phyloP scores from a whole-genome alignment of 53 echinoderm and acorn worm species.

The Antedon mediterranea region DNA sequence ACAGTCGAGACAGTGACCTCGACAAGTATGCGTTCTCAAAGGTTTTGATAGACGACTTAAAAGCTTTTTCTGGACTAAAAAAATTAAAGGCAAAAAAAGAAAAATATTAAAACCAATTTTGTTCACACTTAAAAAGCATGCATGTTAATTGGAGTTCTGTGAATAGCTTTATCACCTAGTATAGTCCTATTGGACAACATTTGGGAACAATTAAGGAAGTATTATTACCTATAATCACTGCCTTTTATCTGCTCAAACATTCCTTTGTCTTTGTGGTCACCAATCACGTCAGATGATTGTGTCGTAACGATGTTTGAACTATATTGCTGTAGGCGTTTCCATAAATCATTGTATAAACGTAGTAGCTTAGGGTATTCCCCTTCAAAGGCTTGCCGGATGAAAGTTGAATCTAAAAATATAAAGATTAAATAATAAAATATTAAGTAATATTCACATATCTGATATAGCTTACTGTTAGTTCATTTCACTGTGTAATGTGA shows the following conservation, averaged over 20 bases:
- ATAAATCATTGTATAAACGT: conserved; percentile 78
- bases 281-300: background rate
- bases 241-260: background rate
- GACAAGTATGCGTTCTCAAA: conserved; percentile 96
- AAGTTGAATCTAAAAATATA: conserved; percentile 58
- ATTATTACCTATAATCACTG: background rate
- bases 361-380: conserved; percentile 89
- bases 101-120: no score
- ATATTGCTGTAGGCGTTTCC: conserved; percentile 87
- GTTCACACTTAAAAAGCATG: no score
- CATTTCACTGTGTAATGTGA: no score
- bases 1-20: conserved; percentile 74
- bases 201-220: no score
- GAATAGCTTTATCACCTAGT: no score
- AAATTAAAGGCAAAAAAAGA: background rate
- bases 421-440: no score
- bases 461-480: no score
- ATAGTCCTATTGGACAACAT: no score
- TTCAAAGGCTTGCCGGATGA: conserved; percentile 92
- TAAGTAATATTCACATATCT: no score
- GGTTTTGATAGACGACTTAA: conserved; percentile 57
- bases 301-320: conserved; percentile 14
- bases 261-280: background rate
- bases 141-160: no score
- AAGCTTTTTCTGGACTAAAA: conserved; percentile 66